Percentiles rank a stretch among this genome's conserved stretches.
Conservation (phyloP, 2,797 vertebrate species). For the Amblyraja radiata region DNA sequence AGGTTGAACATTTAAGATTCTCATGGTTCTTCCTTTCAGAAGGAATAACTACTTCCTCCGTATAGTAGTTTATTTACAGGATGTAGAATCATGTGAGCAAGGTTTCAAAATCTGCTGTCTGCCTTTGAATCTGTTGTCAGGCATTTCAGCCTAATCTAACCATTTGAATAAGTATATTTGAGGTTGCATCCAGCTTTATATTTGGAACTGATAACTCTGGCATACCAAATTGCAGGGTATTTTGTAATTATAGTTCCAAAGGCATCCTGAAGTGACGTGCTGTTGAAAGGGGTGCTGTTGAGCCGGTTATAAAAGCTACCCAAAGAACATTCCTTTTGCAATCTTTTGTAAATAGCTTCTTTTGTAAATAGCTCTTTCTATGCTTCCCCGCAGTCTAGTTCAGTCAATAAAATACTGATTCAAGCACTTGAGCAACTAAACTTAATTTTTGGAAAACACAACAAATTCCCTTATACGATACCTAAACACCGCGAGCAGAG, state of each 20-base stretch:
- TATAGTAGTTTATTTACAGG: neutral
- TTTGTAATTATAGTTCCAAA: neutral
- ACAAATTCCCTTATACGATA: too few relatives aligned
- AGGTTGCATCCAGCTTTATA: neutral
- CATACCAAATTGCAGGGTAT: neutral
- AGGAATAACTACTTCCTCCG: neutral
- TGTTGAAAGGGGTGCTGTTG: neutral
- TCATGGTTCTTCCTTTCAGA: neutral
- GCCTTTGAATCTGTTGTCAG: neutral
- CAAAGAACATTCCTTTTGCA: neutral
- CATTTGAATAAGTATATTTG: neutral
- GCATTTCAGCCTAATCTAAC: too few relatives aligned
- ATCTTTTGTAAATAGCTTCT: neutral
- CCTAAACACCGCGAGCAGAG: too few relatives aligned
- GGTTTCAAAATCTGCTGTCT: neutral
- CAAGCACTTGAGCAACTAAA: too few relatives aligned
- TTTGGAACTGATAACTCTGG: neutral
- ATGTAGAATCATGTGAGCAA: neutral
- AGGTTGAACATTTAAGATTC: neutral
- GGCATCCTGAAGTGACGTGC: neutral
- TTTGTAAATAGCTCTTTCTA: too few relatives aligned
- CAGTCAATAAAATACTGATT: too few relatives aligned
- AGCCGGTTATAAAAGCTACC: too few relatives aligned
- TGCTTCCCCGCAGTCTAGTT: too few relatives aligned
- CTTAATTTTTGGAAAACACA: too few relatives aligned